These are phyloP conservation scores for Tribolium freemani DNA, from an alignment of 2,888 invertebrate species.

Conservation along the genomic window DNA sequence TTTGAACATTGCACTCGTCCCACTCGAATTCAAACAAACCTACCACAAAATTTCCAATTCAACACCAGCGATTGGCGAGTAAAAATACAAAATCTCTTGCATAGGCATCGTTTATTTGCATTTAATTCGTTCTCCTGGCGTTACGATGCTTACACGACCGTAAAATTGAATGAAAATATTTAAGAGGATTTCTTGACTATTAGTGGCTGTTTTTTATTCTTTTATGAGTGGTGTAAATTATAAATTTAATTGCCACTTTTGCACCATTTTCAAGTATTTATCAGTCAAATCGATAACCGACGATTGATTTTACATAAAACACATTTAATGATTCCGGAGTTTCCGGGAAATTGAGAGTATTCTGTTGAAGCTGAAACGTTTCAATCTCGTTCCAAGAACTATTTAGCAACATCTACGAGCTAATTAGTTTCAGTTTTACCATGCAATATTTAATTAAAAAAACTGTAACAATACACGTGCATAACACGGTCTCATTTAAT, in stretches of 20 bases:
- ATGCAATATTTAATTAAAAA: not conserved
- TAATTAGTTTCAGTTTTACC: not conserved
- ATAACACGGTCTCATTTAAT: not conserved
- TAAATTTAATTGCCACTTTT: not conserved
- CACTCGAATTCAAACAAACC: not conserved
- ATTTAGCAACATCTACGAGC: not conserved
- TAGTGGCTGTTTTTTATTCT: no score
- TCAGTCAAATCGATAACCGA: not conserved
- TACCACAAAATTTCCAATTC: not conserved
- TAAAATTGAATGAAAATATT: not conserved
- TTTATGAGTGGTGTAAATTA: not conserved
- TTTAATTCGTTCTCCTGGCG: not conserved
- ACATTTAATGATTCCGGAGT: not conserved
- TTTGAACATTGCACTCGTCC: not conserved
- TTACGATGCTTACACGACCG: slow-evolving; percentile 1
- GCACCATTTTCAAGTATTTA: not conserved
- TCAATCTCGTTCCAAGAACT: not conserved
- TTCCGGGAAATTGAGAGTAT: not conserved
- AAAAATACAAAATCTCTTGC: not conserved
- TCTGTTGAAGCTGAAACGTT: not conserved
- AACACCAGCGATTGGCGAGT: no score
- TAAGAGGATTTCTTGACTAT: no score
- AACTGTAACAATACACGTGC: not conserved
- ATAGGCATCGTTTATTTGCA: not conserved
- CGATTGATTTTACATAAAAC: not conserved